Evolutionary conservation across 2,888 invertebrate species (phyloP), one percentile per base, ranked within the genome.

Genomic region (Lasioglossum morio): DNA sequence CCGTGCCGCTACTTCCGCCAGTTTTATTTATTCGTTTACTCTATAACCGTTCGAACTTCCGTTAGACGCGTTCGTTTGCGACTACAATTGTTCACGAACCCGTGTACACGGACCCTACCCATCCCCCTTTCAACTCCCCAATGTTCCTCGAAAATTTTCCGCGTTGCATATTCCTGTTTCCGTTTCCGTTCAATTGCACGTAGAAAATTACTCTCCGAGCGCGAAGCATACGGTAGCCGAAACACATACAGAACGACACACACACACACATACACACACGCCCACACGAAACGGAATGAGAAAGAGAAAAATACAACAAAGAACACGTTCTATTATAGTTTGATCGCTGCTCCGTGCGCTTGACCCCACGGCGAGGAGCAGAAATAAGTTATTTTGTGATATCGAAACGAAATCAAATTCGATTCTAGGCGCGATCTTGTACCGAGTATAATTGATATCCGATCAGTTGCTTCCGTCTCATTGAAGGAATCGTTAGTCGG

Each of bases 151-250:
- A 69, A 37, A 34, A 37, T 69, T 37, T 40, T 40, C 37, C 37
- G 12, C 70, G 70, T n/a, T 43, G 70, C 37, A 70, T n/a, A 16
- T 78, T 57, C 43, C 57, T 14, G 53, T 63, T 63, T 8, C 48
- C 34, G 77, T 78, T 78, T 79, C 34, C 72, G 78, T 78, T 81
- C 46, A 34, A 37, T 43, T 30, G 72, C 60, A n/a, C 78, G 46
- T 77, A 40, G 16, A 70, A n/a, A 46, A 14, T 57, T n/a, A 57
- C 34, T 60, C 27, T 43, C 16, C 46, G 46, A 30, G 30, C 46
- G 27, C 48, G 30, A 72, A 30, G 72, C 30, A 23, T 46, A 48
- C 27, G 16, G 43, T 8, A 53, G 10, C 46, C 23, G 34, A 37
- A 16, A 63, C 30, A 8, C 23, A 23, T 19, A 23, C 1, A 27